Conservation (phyloP, 2,113 vertebrate genomes). For the Pavo muticus region DNA sequence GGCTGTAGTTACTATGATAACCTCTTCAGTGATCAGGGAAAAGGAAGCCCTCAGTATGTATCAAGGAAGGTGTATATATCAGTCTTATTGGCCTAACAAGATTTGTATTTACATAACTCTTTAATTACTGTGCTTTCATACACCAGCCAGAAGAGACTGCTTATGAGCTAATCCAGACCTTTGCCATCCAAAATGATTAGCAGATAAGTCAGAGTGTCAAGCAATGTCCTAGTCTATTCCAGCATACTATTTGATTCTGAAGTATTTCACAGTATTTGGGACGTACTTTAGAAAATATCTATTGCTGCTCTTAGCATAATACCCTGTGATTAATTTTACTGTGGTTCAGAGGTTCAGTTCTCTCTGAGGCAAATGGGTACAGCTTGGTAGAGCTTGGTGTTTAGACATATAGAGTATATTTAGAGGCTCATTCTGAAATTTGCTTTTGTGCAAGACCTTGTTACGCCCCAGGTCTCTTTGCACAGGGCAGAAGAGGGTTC, state of each 20-base stretch:
- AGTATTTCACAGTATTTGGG: neutral
- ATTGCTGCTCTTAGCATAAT: neutral
- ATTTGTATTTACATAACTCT: neutral
- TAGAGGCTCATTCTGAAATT: neutral
- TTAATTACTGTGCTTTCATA: neutral
- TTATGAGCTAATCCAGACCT: neutral
- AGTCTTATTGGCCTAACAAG: neutral
- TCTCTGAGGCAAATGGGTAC: neutral
- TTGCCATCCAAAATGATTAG: neutral
- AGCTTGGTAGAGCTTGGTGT: neutral
- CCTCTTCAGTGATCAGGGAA: neutral
- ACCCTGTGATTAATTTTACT: neutral
- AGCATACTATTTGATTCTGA: neutral
- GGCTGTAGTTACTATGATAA: neutral
- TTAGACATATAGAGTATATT: neutral
- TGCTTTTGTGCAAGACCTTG: neutral
- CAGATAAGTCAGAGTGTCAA: neutral
- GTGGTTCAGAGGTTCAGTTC: neutral
- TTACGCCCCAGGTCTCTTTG: neutral
- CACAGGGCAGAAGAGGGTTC: fast-evolving
- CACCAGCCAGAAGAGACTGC: neutral
- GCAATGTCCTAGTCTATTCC: neutral
- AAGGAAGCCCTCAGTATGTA: neutral
- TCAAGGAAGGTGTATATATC: neutral
- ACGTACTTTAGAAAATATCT: neutral